phyloP scores from a whole-genome alignment of 2,113 vertebrate species.

The Alces alces region DNA sequence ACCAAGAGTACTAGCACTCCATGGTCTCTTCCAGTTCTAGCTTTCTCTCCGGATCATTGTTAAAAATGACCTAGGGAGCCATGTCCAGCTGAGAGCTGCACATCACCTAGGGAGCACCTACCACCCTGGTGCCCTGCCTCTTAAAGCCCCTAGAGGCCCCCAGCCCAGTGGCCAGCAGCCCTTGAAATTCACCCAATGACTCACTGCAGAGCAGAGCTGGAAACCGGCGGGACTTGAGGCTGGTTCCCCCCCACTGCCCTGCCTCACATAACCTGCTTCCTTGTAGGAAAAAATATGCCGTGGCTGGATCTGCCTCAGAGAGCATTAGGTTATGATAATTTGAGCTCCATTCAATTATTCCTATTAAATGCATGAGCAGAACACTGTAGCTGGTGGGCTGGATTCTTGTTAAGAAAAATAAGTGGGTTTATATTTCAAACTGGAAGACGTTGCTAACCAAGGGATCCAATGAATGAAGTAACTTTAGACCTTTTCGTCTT shows the following conservation, averaged over 20 bases:
- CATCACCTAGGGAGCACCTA: not conserved
- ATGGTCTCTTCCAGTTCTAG: not conserved
- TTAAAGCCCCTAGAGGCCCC: not conserved
- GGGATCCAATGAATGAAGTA: conserved; percentile 37
- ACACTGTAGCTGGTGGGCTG: conserved; percentile 40
- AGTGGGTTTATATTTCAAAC: conserved; percentile 64
- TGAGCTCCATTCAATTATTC: conserved; percentile 51
- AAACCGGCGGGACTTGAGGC: accelerated
- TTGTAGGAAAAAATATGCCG: not conserved
- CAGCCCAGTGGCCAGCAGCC: not conserved
- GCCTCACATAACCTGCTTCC: not conserved
- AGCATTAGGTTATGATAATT: conserved; percentile 16
- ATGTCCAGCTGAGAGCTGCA: not conserved
- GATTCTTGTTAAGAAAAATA: conserved; percentile 53
- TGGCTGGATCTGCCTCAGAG: not conserved
- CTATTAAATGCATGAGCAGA: conserved; percentile 62
- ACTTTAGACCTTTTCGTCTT: conserved; percentile 48
- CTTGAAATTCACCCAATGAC: not conserved
- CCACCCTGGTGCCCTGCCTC: not conserved
- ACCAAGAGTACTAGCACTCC: not conserved
- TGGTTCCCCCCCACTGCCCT: not conserved
- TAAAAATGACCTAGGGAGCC: not conserved
- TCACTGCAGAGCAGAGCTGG: not conserved
- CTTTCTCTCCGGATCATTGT: not conserved
- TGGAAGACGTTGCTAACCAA: conserved; percentile 49